A percentile compares a stretch with the other conserved stretches of the same genome.
Evolutionary conservation across 2,888 invertebrate species (phyloP).

Genomic region (Drosophila pseudotakahashii): DNA sequence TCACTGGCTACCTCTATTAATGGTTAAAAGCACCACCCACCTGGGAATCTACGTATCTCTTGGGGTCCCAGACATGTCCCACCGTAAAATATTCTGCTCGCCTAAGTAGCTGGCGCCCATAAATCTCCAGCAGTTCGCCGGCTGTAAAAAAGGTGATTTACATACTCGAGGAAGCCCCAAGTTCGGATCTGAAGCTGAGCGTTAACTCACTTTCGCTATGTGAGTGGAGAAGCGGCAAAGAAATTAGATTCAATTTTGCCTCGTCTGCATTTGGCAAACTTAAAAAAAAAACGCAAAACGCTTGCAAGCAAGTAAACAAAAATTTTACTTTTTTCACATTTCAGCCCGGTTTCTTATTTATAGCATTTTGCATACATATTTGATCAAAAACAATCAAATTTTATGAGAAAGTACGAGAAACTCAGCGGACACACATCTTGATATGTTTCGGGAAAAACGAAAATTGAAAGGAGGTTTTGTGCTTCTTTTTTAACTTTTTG

Average conservation of each 20-base stretch:
- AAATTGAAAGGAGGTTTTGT: conserved; percentile 23
- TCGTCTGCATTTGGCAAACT: conserved; percentile 39
- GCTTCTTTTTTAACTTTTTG: background rate
- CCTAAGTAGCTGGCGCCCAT: conserved; percentile 68
- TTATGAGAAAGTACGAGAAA: conserved; percentile 30
- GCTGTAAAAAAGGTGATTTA: conserved; percentile 71
- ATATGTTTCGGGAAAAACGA: conserved; percentile 33
- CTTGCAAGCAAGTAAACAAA: conserved; percentile 26
- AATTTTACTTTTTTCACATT: conserved; percentile 12
- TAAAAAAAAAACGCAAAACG: conserved; percentile 19
- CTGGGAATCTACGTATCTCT: conserved; percentile 18
- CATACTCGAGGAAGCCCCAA: conserved; percentile 54
- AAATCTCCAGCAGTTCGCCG: conserved; percentile 67
- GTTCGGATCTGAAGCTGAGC: conserved; percentile 24
- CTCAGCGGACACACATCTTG: conserved; percentile 30
- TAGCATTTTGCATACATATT: conserved; percentile 65
- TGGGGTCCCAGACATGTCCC: conserved; percentile 40
- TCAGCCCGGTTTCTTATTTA: conserved; percentile 33
- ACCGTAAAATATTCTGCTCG: conserved; percentile 64
- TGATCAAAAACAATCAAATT: conserved; percentile 67
- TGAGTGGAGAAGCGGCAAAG: conserved; percentile 17
- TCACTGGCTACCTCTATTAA: conserved; percentile 5
- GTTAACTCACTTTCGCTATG: conserved; percentile 35
- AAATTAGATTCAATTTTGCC: conserved; percentile 69
- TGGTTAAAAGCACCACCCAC: conserved; percentile 25